These are phyloP conservation scores for Orthosia cruda DNA, from an alignment of 2,888 invertebrate species.

Conservation along the genomic window DNA sequence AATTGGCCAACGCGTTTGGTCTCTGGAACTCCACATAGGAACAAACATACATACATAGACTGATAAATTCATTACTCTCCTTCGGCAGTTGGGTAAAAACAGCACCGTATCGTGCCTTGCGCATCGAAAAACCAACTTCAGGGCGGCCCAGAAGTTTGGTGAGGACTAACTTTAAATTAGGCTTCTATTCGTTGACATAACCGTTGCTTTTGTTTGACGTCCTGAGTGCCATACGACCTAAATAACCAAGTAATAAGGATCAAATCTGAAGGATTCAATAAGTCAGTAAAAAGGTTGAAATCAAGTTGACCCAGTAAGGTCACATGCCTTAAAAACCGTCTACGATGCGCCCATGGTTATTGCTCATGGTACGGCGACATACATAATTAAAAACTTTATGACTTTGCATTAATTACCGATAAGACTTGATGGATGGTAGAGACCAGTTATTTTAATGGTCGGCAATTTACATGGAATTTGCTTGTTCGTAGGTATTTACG, in stretches of 20 bases:
- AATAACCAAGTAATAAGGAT: too few relatives aligned
- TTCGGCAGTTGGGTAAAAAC: too few relatives aligned
- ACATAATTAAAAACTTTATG: slow-evolving; percentile 45
- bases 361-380: slow-evolving; percentile 35
- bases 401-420: slow-evolving; percentile 56
- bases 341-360: slow-evolving; percentile 36
- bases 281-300: background rate
- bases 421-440: slow-evolving; percentile 57
- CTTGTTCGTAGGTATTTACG: slow-evolving; percentile 39
- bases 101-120: too few relatives aligned
- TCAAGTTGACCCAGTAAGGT: background rate
- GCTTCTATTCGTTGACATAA: background rate
- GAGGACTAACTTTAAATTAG: too few relatives aligned
- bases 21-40: too few relatives aligned
- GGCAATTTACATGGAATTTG: slow-evolving; percentile 47
- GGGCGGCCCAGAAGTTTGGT: too few relatives aligned
- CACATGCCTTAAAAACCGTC: background rate
- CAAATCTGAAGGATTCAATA: background rate
- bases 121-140: too few relatives aligned
- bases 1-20: too few relatives aligned
- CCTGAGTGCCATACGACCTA: too few relatives aligned
- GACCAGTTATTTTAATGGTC: slow-evolving; percentile 52
- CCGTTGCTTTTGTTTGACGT: background rate
- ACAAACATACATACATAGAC: too few relatives aligned
- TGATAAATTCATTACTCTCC: too few relatives aligned